phyloP scores from a whole-genome alignment of 1,140 invertebrate species.

The Drosophila repletoides region DNA sequence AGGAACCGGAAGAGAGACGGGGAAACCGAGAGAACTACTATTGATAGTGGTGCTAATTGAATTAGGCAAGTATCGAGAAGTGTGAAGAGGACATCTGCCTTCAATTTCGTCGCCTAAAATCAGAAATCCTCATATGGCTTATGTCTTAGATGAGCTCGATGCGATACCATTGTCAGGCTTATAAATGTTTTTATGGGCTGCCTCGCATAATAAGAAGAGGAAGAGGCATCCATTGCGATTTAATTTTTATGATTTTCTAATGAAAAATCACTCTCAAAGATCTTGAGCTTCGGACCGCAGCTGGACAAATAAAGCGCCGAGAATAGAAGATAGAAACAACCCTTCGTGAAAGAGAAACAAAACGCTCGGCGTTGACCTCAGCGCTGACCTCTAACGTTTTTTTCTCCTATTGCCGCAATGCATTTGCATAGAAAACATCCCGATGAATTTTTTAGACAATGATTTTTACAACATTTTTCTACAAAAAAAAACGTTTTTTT shows the following conservation, averaged over 20 bases:
- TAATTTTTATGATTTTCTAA: constrained; percentile 74
- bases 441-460: constrained; percentile 25
- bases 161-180: constrained; percentile 59
- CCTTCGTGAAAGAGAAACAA: constrained; percentile 53
- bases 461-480: constrained; percentile 12
- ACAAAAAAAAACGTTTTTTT: too few species aligned
- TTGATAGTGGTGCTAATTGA: constrained; percentile 58
- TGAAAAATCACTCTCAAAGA: constrained; percentile 64
- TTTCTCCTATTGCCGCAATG: too few species aligned
- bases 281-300: constrained; percentile 55
- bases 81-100: constrained; percentile 48
- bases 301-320: constrained; percentile 53
- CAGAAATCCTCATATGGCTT: constrained; percentile 10
- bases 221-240: constrained; percentile 64
- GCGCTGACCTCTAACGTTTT: constrained; percentile 62
- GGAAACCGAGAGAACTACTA: neutral
- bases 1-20: neutral
- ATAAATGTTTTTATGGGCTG: constrained; percentile 44
- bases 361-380: constrained; percentile 60
- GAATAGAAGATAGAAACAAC: constrained; percentile 48
- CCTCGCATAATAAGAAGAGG: constrained; percentile 78
- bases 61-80: constrained; percentile 60
- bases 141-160: constrained; percentile 27
- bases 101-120: constrained; percentile 16
- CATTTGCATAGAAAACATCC: constrained; percentile 19